These are phyloP conservation scores for Anoplius nigerrimus DNA, from an alignment of 2,888 invertebrate species.

Conservation along the genomic window DNA sequence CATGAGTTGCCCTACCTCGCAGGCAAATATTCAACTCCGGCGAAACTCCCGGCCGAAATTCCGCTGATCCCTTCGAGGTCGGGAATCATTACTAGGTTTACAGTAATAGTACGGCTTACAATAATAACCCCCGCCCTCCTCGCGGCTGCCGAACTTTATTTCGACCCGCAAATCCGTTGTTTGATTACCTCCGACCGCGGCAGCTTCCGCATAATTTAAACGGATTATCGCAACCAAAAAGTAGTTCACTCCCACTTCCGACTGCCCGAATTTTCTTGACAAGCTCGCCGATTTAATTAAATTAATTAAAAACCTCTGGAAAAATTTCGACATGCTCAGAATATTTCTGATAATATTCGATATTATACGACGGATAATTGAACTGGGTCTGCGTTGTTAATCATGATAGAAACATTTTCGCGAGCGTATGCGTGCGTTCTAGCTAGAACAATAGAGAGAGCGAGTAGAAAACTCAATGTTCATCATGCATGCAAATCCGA, in stretches of 20 bases:
- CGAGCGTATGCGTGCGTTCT: too few species aligned
- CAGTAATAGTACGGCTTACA: slow-evolving; percentile 50
- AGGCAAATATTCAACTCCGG: slow-evolving; percentile 64
- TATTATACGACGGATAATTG: too few species aligned
- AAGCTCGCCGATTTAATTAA: too few species aligned
- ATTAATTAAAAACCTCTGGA: too few species aligned
- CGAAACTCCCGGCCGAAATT: slow-evolving; percentile 55
- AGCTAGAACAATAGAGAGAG: too few species aligned
- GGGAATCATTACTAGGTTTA: slow-evolving; percentile 59
- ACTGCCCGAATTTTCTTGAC: too few species aligned
- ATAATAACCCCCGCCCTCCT: slow-evolving; percentile 43
- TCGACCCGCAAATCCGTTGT: slow-evolving; percentile 47
- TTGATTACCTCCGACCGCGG: slow-evolving; percentile 39
- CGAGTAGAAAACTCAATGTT: slow-evolving; percentile 57
- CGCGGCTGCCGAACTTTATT: slow-evolving; percentile 39
- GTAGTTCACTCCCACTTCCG: too few species aligned
- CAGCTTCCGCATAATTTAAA: neutral
- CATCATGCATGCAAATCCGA: slow-evolving; percentile 61
- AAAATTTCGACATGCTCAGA: too few species aligned
- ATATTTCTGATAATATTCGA: too few species aligned
- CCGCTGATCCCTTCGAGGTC: slow-evolving; percentile 61
- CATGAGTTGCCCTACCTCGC: slow-evolving; percentile 31
- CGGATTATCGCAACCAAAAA: too few species aligned
- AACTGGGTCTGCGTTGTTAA: too few species aligned
- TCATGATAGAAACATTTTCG: too few species aligned